Evolutionary conservation across 2,113 vertebrate species (phyloP).

Genomic region (Pteropus alecto): DNA sequence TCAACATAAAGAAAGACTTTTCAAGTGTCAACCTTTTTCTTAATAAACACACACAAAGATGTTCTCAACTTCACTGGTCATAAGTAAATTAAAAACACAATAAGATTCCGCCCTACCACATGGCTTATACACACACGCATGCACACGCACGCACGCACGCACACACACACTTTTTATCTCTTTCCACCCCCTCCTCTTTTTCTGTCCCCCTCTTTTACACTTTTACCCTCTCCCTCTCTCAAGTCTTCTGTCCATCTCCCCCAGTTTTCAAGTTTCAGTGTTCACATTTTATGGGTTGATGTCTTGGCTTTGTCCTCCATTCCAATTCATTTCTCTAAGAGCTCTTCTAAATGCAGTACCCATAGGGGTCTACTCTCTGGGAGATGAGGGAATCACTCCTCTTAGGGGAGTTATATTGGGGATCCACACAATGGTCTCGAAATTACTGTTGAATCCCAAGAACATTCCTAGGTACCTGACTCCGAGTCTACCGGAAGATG

Average conservation of each 20-base stretch:
- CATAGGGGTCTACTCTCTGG: not conserved
- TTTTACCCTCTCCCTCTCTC: too few relatives aligned
- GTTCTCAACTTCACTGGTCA: not conserved
- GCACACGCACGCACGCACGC: not conserved
- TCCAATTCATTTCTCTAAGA: not conserved
- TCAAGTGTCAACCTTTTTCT: not conserved
- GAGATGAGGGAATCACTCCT: not conserved
- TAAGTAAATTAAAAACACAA: not conserved
- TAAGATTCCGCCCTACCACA: not conserved
- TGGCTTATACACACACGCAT: not conserved
- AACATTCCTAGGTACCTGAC: not conserved
- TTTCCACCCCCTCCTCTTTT: not conserved
- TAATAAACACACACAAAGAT: not conserved
- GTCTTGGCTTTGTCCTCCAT: not conserved
- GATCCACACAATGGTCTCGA: not conserved
- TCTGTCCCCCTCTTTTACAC: not conserved
- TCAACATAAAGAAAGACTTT: conserved; percentile 58
- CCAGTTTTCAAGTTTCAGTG: not conserved
- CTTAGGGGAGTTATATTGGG: not conserved
- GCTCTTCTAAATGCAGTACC: not conserved
- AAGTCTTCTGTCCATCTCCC: not conserved
- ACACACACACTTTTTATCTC: not conserved
- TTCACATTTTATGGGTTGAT: not conserved
- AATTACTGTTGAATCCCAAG: not conserved
- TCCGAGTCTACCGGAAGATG: not conserved